phyloP scores from a whole-genome alignment of 2,797 vertebrate genomes.

The Sebastes kiyomatsui region DNA sequence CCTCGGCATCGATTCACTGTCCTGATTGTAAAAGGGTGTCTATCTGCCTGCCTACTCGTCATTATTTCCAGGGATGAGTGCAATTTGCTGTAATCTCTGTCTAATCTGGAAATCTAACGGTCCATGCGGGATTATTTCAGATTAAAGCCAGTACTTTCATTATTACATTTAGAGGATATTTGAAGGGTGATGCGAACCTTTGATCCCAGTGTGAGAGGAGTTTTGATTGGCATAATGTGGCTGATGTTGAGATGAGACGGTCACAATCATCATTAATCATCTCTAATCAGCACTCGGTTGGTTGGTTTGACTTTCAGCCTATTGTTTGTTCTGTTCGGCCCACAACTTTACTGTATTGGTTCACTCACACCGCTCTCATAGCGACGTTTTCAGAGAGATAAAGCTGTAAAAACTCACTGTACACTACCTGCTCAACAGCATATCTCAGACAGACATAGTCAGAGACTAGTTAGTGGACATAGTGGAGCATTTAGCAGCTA shows the following conservation, averaged over 20 bases:
- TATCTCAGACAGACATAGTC: too few relatives aligned
- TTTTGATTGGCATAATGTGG: background rate
- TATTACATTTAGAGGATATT: constrained; percentile 56
- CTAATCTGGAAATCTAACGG: constrained; percentile 60
- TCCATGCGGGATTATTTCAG: constrained; percentile 62
- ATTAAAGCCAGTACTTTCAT: constrained; percentile 56
- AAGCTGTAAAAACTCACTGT: too few relatives aligned
- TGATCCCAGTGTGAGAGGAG: background rate
- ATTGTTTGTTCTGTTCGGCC: background rate
- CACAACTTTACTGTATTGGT: background rate
- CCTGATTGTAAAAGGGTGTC: background rate
- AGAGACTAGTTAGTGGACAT: too few relatives aligned
- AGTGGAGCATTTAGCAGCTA: background rate
- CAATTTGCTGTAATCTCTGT: constrained; percentile 66
- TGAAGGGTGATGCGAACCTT: constrained; percentile 24
- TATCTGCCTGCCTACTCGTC: background rate
- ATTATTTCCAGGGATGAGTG: constrained; percentile 20
- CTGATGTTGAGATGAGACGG: background rate
- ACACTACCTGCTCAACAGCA: background rate
- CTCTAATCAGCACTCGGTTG: background rate
- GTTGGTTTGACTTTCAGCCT: background rate
- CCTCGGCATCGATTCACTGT: background rate
- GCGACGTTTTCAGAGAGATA: fast-evolving
- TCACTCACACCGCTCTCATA: background rate
- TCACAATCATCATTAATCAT: background rate